These are phyloP conservation scores for Pseudachorutes palmiensis DNA, from an alignment of 1,140 invertebrate species.

Conservation along the genomic window DNA sequence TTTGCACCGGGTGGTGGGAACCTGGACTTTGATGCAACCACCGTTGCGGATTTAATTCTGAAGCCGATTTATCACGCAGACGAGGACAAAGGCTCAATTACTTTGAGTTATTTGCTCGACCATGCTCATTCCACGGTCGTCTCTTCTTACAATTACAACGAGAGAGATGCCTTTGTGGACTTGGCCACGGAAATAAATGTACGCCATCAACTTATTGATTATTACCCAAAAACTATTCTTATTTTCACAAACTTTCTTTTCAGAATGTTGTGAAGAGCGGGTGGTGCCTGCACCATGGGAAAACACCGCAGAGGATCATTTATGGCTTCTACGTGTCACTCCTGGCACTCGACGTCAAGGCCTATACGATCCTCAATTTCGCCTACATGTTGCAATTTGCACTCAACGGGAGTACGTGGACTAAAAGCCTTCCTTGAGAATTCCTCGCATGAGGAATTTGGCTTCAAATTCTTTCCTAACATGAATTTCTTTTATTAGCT, in stretches of 20 bases:
- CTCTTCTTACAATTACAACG: slow-evolving; percentile 14
- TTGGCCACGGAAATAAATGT: slow-evolving; percentile 30
- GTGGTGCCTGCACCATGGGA: slow-evolving; percentile 32
- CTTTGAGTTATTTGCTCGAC: slow-evolving; percentile 26
- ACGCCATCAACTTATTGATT: not conserved
- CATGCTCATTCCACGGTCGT: slow-evolving; percentile 26
- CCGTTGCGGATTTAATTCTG: slow-evolving; percentile 34
- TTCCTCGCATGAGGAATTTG: not conserved
- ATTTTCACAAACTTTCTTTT: too few relatives aligned
- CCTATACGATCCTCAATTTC: slow-evolving; percentile 34
- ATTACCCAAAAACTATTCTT: not conserved
- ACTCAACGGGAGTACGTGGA: slow-evolving; percentile 28
- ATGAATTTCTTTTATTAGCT: slow-evolving; percentile 7
- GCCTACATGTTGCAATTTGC: slow-evolving; percentile 31
- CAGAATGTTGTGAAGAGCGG: slow-evolving; percentile 16
- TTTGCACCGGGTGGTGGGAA: slow-evolving; percentile 26
- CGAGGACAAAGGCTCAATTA: slow-evolving; percentile 29
- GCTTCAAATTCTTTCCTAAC: slow-evolving; percentile 5
- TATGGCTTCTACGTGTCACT: slow-evolving; percentile 34
- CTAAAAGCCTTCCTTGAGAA: not conserved
- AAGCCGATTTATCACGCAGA: slow-evolving; percentile 34
- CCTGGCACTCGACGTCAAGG: slow-evolving; percentile 29
- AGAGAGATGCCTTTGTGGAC: slow-evolving; percentile 28
- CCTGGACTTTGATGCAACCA: slow-evolving; percentile 29
- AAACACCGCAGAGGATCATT: slow-evolving; percentile 33